Evolutionary conservation across 2,113 vertebrate genomes (phyloP), one percentile per base, ranked within the genome.

Genomic region (Scomber colias): DNA sequence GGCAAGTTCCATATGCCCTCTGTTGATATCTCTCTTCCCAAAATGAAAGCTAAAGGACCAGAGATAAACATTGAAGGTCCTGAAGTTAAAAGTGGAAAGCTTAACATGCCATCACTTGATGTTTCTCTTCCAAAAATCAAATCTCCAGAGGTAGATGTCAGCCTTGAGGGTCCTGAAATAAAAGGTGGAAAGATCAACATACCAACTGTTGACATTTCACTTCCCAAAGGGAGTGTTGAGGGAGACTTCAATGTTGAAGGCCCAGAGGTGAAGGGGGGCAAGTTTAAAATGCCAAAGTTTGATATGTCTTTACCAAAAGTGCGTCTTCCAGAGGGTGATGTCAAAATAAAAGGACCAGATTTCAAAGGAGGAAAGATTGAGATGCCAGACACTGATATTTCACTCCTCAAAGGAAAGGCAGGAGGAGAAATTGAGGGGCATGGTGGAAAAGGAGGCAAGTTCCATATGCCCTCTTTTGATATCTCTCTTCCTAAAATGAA

Each of bases 401-500:
- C 86, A 17, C 35, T 40, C 35, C 35, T 7, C 35, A 40, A 8
- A 7, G 35, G 35, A 40, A 40, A 40, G 6, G 35, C 9, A 40
- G 35, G 6, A 40, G 35, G 35, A 9, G 35, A 40, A 40, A 40
- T 40, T 40, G 35, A 40, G 9, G 35, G 35, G 35, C 44, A 73
- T 12, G 61, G 65, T 1, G 87, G 86, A 60, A 92, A 88, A 55
- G 84, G 87, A 14, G 73, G 79, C 6, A 92, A 86, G 54, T 79
- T 91, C 17, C 61, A 81, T 1, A 79, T 90, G 70, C 92, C 89
- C 2, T 73, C 74, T n/a, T 3, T 92, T 67, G 76, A 89, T 27
- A 30, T 90, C 27, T 80, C 81, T 1, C 82, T 90, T 16, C 89
- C 90, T 30, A 87, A 90, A 64, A 60, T 87, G 1, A 91, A 89